Base-by-base conservation (phyloP, 2,888 invertebrate genomes). In the Disparrhopalites patrizii region DNA sequence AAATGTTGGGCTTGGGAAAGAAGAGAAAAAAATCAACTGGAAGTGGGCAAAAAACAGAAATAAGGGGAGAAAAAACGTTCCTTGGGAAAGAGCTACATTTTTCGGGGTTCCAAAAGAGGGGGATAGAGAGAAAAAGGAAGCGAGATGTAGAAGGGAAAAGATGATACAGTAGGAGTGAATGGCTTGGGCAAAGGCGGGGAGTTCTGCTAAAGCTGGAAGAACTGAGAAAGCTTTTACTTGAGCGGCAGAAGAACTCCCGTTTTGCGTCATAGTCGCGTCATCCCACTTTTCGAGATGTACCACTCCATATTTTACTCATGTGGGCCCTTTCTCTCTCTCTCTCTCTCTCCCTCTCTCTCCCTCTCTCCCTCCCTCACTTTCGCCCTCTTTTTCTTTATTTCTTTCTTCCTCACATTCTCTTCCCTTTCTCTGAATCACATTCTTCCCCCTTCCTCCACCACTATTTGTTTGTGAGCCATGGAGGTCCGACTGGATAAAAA, bases 221-320 rank as follows among this genome's bases (percentile, higher is more conserved):
- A 47, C n/a, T n/a, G 23, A 25, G 47, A 47, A 47, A 23, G 47
- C 47, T 47, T 47, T 47, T 23, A 47, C 47, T 47, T 47, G 5
- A n/a, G 47, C 25, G 23, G 57, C 25, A 25, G 40, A 18, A 57
- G 25, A 20, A 15, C 25, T 25, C 43, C 31, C 31, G 54, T 15
- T 62, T 62, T 62, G 62, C 62, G 62, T 62, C 62, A 62, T 62
- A 40, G 55, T 30, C 38, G 54, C 62, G 62, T 62, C 62, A 62
- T 52, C 38, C 54, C 38, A 38, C 38, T 55, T 36, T 54, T 40
- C 38, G 25, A 55, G 62, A 62, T 62, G 38, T 43, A 62, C 62
- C 55, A 62, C 62, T 62, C 62, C 52, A 62, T 62, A 62, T 62
- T 62, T 54, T 62, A 54, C 62, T 54, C 43, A 27, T 31, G 60